A percentile compares a stretch with the other conserved stretches of the same genome.
These are phyloP conservation scores for Brachionus plicatilis DNA, from an alignment of 1,140 invertebrate genomes.

Conservation along the genomic window DNA sequence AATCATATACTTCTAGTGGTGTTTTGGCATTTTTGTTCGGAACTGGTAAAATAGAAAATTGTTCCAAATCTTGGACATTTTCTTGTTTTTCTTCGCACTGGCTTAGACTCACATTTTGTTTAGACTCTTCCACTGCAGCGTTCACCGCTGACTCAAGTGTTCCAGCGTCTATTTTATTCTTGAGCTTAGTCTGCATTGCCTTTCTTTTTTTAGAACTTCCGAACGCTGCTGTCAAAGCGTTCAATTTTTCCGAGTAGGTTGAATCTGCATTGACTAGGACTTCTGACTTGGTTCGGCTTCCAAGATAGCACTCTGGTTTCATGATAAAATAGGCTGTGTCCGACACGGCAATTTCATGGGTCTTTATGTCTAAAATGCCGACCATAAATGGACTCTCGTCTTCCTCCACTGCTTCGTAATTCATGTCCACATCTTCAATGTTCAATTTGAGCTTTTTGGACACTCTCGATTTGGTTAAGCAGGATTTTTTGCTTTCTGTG, in stretches of 20 bases:
- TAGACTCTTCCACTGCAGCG: slow-evolving; percentile 21
- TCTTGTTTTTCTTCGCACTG: background rate
- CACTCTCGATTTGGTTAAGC: background rate
- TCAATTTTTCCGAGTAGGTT: slow-evolving; percentile 27
- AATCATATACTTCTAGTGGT: slow-evolving; percentile 29
- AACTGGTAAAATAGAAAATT: slow-evolving; percentile 32
- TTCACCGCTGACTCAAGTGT: slow-evolving; percentile 11
- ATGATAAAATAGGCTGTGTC: slow-evolving; percentile 25
- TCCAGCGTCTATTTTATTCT: slow-evolving; percentile 31
- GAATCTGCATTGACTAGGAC: background rate
- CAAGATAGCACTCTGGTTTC: slow-evolving; percentile 37
- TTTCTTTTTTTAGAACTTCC: slow-evolving; percentile 36
- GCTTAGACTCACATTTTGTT: background rate
- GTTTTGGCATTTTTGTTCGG: slow-evolving; percentile 37
- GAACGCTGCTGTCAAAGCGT: slow-evolving; percentile 26
- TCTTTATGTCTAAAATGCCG: background rate
- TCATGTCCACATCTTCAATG: slow-evolving; percentile 22
- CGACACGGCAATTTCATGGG: background rate
- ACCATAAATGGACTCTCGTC: slow-evolving; percentile 14
- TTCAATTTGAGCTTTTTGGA: background rate
- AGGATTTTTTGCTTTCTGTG: background rate
- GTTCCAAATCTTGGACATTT: background rate
- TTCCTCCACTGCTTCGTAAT: slow-evolving; percentile 29
- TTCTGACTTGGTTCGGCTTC: background rate
- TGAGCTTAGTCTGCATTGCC: slow-evolving; percentile 38